Conservation (phyloP, 2,113 vertebrate species). For the Ascaphus truei region DNA sequence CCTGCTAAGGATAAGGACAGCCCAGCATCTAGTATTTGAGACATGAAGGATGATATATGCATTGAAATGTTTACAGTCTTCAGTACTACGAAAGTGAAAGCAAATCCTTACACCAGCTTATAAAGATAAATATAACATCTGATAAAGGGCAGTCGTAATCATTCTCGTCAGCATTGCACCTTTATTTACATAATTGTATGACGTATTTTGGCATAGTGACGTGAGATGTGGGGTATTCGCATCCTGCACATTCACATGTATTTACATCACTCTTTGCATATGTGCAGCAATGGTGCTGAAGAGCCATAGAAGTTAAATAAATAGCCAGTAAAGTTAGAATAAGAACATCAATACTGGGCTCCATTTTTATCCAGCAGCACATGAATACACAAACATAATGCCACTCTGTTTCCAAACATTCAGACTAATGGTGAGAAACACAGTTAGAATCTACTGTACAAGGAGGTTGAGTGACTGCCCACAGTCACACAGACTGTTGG, state of each 20-base stretch:
- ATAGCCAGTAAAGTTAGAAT: conserved; percentile 18
- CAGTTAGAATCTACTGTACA: conserved; percentile 24
- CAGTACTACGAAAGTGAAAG: too few relatives aligned
- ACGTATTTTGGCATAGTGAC: conserved; percentile 19
- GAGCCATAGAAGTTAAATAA: conserved; percentile 7
- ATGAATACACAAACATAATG: conserved; percentile 11
- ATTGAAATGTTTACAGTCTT: too few relatives aligned
- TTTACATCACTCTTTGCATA: neutral
- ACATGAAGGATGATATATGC: too few relatives aligned
- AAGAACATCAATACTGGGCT: conserved; percentile 13
- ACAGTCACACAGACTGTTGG: neutral
- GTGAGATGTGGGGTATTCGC: neutral
- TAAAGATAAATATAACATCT: conserved; percentile 8
- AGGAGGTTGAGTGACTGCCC: neutral
- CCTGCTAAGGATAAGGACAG: too few relatives aligned
- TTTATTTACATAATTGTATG: conserved; percentile 14
- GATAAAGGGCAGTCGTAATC: neutral
- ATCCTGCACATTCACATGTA: neutral
- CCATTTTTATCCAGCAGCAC: conserved; percentile 3
- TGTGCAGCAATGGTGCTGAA: conserved; percentile 8
- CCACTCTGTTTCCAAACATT: conserved; percentile 31
- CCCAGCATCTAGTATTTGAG: too few relatives aligned
- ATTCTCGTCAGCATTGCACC: conserved; percentile 26
- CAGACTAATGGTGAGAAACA: conserved; percentile 30
- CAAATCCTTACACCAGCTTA: neutral